Evolutionary conservation across 2,888 invertebrate species (phyloP), one percentile per base, ranked within the genome.

Genomic region (Caenorhabditis wallacei): DNA sequence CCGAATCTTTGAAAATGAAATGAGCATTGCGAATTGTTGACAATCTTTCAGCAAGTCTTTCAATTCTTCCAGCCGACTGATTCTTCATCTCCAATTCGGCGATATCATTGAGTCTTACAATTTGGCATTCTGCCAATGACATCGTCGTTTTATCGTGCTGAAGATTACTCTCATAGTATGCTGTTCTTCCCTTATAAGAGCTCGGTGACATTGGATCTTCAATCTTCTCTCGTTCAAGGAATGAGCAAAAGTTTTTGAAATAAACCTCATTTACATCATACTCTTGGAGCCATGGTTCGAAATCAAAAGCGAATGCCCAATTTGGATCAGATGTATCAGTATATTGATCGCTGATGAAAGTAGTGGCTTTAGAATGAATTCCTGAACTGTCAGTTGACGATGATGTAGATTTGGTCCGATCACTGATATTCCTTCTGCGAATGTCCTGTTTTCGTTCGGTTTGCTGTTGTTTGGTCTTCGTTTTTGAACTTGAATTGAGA

Each of bases 181-280:
- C 78, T 1, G 78, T 78, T 69, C 78, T 61, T 35, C 78, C 78
- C 53, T 57, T 75, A 24, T 48, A 75, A 7, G 57, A 40, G 18
- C 57, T 81, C 56, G 70, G 70, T 4, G 59, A 64, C 57, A 75
- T 56, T 8, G 56, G 68, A 40, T 75, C 75, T 10, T 81, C 71
- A 13, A 68, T 26, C 26, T 72, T 72, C 46, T 84, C 84, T 0
- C 84, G 64, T 46, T 84, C 84, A 13, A 84, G 57, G 57, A 84
- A 84, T 10, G 84, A 84, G 53, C 84, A 80, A 22, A 84, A 84
- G 43, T 84, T 84, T 37, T 80, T 80, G 53, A 84, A 64, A n/a
- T 51, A 76, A 0, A 84, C 68, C 26, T 84, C 84, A 35, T 18
- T 48, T 1, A 84, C 51, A 16, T 80, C 75, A 56, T 76, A 76